These are phyloP conservation scores for Vireo altiloquus DNA, from an alignment of 2,113 vertebrate genomes.

Conservation along the genomic window DNA sequence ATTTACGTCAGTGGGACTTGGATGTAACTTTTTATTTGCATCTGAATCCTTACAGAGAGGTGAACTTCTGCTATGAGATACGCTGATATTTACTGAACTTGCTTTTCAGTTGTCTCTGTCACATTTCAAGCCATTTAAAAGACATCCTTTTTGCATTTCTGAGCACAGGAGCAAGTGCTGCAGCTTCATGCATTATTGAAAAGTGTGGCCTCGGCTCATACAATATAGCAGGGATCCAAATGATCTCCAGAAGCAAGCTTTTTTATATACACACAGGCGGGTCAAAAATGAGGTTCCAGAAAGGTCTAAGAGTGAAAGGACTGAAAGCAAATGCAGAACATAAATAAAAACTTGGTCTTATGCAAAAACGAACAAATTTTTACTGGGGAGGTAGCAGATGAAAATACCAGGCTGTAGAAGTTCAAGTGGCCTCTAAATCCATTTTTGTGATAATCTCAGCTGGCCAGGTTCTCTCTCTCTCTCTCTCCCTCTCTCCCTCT, in stretches of 20 bases:
- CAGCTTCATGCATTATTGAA: slow-evolving; percentile 66
- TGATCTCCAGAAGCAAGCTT: background rate
- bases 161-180: slow-evolving; percentile 22
- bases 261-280: background rate
- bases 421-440: background rate
- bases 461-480: background rate
- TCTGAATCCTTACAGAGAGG: background rate
- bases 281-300: background rate
- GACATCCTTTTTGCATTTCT: slow-evolving; percentile 52
- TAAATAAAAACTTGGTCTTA: background rate
- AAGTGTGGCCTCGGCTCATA: slow-evolving; percentile 8
- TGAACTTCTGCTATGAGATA: slow-evolving; percentile 40
- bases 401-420: background rate
- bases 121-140: slow-evolving; percentile 31
- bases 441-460: background rate
- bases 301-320: background rate
- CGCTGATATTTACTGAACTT: slow-evolving; percentile 48
- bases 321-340: background rate
- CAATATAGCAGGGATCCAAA: slow-evolving; percentile 28
- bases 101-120: slow-evolving; percentile 41
- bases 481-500: background rate
- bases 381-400: background rate
- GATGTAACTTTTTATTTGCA: slow-evolving; percentile 33
- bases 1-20: slow-evolving; percentile 31
- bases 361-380: background rate